These are phyloP conservation scores for Agrilus cyanescens DNA, from an alignment of 2,888 invertebrate genomes.

Conservation along the genomic window DNA sequence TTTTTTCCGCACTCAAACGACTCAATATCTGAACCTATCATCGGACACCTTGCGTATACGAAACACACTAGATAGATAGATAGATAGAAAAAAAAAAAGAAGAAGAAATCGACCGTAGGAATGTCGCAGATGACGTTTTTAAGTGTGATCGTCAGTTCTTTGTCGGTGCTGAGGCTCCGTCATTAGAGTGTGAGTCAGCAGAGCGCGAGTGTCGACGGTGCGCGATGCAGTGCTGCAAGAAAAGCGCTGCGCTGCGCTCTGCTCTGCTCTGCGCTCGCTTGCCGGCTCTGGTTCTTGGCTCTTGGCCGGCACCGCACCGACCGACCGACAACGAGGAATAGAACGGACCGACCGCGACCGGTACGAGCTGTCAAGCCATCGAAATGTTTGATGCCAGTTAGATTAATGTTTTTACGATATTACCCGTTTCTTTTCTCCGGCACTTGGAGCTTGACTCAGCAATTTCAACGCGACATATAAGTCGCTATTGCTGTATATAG, in stretches of 20 bases:
- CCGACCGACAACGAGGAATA: constrained; percentile 12
- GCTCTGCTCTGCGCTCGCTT: too few relatives aligned
- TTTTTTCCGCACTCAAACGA: too few relatives aligned
- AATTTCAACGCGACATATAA: constrained; percentile 13
- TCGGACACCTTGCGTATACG: too few relatives aligned
- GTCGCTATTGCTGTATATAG: too few relatives aligned
- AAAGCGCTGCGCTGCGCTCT: constrained; percentile 5
- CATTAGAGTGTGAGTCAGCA: constrained; percentile 31
- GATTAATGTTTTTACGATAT: constrained; percentile 36
- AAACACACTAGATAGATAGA: too few relatives aligned
- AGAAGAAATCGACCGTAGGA: too few relatives aligned
- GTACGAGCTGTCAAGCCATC: constrained; percentile 29
- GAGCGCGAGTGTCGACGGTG: constrained; percentile 9
- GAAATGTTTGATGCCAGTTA: constrained; percentile 34
- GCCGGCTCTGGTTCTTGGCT: too few relatives aligned
- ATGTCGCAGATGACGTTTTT: too few relatives aligned
- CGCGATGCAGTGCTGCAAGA: too few relatives aligned
- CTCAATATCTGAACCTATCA: too few relatives aligned
- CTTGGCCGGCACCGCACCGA: constrained; percentile 4
- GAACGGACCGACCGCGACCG: constrained; percentile 17
- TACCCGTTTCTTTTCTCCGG: constrained; percentile 24
- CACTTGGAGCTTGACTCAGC: constrained; percentile 22
- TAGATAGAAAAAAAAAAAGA: too few relatives aligned
- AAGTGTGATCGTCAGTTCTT: constrained; percentile 24
- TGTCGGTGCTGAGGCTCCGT: constrained; percentile 26